Conservation (phyloP, 2,888 invertebrate species). For the Xanthia icteritia region DNA sequence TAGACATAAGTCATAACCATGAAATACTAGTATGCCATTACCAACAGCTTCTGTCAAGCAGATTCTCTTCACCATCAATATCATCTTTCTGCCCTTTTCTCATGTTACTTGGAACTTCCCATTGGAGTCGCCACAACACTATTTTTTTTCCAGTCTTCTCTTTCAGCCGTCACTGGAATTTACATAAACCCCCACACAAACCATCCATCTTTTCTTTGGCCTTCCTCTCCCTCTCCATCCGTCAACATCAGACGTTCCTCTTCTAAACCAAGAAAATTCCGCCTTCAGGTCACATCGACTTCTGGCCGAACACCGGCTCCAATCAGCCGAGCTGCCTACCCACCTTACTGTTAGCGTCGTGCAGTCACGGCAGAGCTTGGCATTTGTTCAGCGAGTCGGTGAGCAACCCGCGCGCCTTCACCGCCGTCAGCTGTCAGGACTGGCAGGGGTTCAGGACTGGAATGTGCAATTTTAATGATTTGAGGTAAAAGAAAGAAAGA, state of each 20-base stretch:
- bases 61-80: background rate
- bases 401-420: conserved; percentile 72
- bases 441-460: conserved; percentile 78
- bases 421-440: conserved; percentile 74
- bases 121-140: background rate
- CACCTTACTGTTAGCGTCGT: conserved; percentile 72
- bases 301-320: conserved; percentile 83
- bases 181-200: background rate
- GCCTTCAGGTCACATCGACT: conserved; percentile 83
- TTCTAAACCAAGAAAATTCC: background rate
- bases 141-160: background rate
- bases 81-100: background rate
- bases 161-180: background rate
- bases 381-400: conserved; percentile 79
- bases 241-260: background rate
- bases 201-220: background rate
- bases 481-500: too few relatives aligned
- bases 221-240: background rate
- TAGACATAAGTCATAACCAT: too few relatives aligned
- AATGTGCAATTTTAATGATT: conserved; percentile 68
- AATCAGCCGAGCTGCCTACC: conserved; percentile 82
- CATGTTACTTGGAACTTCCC: background rate
- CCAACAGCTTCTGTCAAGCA: background rate
- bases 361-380: conserved; percentile 85
- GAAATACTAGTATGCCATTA: background rate